A percentile compares a stretch with the other conserved stretches of the same genome.
Evolutionary conservation across 2,888 invertebrate genomes (phyloP).

Genomic region (Stenodera caucasica): DNA sequence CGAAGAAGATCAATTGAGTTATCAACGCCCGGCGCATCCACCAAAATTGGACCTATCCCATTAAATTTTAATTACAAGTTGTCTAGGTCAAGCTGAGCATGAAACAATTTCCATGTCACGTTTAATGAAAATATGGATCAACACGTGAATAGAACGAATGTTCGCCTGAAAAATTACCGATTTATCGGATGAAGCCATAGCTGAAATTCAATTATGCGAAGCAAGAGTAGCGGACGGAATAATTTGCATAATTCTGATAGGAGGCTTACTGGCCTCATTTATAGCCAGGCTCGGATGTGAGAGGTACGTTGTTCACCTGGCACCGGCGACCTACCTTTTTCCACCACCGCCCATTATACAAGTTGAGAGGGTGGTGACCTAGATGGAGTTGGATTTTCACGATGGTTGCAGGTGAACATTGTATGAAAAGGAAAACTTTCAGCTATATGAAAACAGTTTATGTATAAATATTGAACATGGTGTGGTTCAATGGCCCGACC

Average conservation of each 20-base stretch:
- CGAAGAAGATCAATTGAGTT: too few relatives aligned
- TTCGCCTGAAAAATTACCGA: conserved; percentile 3
- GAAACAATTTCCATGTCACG: too few relatives aligned
- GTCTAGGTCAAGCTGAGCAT: background rate
- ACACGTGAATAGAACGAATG: background rate
- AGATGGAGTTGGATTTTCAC: background rate
- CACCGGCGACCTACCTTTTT: conserved; percentile 12
- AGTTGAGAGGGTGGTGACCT: background rate
- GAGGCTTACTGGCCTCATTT: conserved; percentile 12
- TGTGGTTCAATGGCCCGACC: conserved; percentile 49
- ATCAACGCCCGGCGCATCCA: background rate
- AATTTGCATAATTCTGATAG: conserved; percentile 20
- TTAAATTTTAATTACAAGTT: background rate
- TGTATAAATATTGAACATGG: conserved; percentile 6
- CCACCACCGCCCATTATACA: background rate
- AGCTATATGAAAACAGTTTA: background rate
- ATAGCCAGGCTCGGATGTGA: background rate
- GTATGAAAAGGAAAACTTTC: background rate
- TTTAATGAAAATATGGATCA: background rate
- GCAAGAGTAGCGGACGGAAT: conserved; percentile 4
- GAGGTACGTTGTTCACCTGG: conserved; percentile 23
- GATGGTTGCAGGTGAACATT: background rate
- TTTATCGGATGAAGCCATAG: conserved; percentile 15
- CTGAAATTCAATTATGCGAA: conserved; percentile 24
- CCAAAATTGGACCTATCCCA: background rate